Conservation (phyloP, 2,888 invertebrate species). For the Bugulina stolonifera region DNA sequence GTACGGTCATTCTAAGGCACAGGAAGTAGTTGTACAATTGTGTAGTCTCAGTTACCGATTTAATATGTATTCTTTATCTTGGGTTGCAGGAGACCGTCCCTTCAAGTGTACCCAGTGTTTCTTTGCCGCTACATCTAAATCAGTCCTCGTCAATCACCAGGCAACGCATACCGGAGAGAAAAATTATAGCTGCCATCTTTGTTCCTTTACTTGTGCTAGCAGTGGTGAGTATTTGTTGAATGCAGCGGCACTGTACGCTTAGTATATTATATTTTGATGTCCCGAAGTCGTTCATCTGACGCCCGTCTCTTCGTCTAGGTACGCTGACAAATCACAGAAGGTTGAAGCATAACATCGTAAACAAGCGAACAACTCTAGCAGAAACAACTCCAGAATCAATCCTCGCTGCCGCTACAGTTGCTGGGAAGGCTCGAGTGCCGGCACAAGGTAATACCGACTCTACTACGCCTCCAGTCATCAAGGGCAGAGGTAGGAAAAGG, state of each 20-base stretch:
- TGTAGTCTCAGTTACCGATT: no score
- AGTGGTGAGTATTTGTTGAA: no score
- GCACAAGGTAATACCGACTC: no score
- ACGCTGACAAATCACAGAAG: constrained; percentile 11
- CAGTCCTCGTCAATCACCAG: not conserved
- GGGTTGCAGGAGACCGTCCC: not conserved
- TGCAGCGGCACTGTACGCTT: no score
- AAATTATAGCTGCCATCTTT: constrained; percentile 15
- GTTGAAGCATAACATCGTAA: constrained; percentile 9
- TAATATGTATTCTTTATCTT: no score
- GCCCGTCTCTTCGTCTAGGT: not conserved
- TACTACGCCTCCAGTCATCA: not conserved
- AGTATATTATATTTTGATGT: no score
- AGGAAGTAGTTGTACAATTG: no score
- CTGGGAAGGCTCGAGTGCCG: not conserved
- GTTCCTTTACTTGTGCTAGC: constrained; percentile 18
- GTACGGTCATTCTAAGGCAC: no score
- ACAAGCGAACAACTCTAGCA: constrained; percentile 17
- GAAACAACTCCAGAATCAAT: constrained; percentile 25
- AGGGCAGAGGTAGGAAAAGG: not conserved
- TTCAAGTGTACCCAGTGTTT: constrained; percentile 10
- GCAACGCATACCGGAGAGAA: constrained; percentile 15
- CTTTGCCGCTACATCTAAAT: constrained; percentile 20
- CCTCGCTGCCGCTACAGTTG: not conserved
- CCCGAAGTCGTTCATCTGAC: no score